These are phyloP conservation scores for Molorchus minor DNA, from an alignment of 2,888 invertebrate genomes.

Conservation along the genomic window DNA sequence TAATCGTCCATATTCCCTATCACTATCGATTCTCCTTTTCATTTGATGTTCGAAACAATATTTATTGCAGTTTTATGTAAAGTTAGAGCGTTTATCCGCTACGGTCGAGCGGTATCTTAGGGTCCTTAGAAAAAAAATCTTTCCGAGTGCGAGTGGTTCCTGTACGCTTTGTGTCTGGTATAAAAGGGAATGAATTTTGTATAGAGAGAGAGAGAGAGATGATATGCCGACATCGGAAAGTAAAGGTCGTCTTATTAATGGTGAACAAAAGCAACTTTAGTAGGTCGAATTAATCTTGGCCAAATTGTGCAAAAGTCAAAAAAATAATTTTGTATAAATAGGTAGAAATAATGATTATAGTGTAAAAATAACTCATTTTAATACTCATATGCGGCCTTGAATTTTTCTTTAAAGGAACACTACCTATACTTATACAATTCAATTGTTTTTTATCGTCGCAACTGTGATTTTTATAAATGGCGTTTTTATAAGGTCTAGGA, in stretches of 20 bases:
- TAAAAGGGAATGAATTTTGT: constrained; percentile 3
- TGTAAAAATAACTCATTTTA: too few species aligned
- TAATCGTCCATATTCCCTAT: too few species aligned
- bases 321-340: too few species aligned
- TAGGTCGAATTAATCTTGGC: too few species aligned
- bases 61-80: constrained; percentile 15
- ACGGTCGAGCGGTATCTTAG: constrained; percentile 2
- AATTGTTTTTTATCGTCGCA: constrained; percentile 10
- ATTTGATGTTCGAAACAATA: constrained; percentile 14
- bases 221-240: too few species aligned
- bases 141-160: constrained; percentile 12
- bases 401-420: too few species aligned
- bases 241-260: too few species aligned
- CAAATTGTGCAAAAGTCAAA: too few species aligned
- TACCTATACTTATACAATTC: background rate
- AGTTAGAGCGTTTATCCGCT: constrained; percentile 12
- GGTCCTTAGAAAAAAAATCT: constrained; percentile 2
- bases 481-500: background rate
- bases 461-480: background rate
- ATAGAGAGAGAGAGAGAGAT: background rate
- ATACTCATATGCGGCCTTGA: too few species aligned
- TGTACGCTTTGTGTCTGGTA: constrained; percentile 3
- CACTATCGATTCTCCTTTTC: background rate
- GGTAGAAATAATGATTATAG: too few species aligned
- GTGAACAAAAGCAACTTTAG: too few species aligned